Conservation (phyloP, 1,140 invertebrate genomes). For the Pentalonia nigronervosa region DNA sequence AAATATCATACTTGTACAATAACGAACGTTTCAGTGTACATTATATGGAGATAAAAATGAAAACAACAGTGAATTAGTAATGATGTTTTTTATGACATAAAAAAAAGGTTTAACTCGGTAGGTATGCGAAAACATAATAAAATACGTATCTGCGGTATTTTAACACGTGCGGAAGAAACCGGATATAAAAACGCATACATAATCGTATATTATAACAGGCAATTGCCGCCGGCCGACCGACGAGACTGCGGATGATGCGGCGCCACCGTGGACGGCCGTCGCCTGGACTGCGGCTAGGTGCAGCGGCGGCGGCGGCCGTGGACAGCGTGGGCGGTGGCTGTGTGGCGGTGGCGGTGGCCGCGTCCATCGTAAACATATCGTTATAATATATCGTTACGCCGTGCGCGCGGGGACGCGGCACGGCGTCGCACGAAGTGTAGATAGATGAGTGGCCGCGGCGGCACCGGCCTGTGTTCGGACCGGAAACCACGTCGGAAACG, state of each 20-base stretch:
- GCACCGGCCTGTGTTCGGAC: constrained; percentile 42
- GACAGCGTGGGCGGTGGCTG: neutral
- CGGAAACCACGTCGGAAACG: constrained; percentile 52
- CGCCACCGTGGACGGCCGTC: neutral
- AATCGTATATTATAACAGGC: neutral
- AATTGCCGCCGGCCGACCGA: neutral
- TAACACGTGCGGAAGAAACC: neutral
- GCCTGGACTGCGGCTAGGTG: neutral
- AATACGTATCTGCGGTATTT: neutral
- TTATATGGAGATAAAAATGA: neutral
- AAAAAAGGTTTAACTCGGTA: neutral
- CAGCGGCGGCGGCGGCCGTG: neutral
- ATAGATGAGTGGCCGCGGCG: constrained; percentile 44
- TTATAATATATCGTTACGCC: constrained; percentile 12
- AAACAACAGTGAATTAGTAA: neutral
- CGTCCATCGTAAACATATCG: neutral
- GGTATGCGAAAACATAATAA: neutral
- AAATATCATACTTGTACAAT: neutral
- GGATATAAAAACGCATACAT: neutral
- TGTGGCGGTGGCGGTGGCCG: neutral
- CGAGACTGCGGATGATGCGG: too few relatives aligned
- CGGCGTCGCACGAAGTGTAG: neutral
- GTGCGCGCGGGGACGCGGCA: neutral
- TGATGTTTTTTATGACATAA: neutral
- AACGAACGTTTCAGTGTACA: neutral